Evolutionary conservation across 2,888 invertebrate genomes (phyloP), one percentile per base, ranked within the genome.

Genomic region (Coenonympha arcania): DNA sequence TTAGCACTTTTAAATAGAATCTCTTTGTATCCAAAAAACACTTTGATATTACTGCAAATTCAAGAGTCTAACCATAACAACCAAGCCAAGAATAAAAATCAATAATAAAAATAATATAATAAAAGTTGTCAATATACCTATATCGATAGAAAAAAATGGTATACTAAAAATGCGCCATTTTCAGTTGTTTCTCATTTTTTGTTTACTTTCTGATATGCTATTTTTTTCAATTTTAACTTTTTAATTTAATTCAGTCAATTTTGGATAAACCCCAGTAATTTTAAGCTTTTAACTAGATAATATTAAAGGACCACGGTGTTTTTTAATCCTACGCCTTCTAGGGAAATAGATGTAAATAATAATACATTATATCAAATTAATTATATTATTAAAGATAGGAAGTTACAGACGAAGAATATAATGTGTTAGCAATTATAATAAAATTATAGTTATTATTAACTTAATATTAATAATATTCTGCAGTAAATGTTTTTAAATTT

Each of bases 311-410:
- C 80, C 81, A 81, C 67, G 69, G 70, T 73, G 72, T 77, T 73
- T 72, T 74, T 68, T 68, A 72, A 75, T 73, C 68, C 71, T 76
- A 73, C 69, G 76, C 77, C 78, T 80, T 79, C 68, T 78, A 78
- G 73, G 69, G 16, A 37, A 31, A 50, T 53, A 52, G 41, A 50
- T 52, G 55, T 55, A 55, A 36, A 55, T 55, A 55, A 48, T 41
- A 39, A 37, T 41, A 41, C 28, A 22, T 26, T 46, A 52, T 50
- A 47, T 11, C 36, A 43, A 48, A 48, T 36, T 54, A 59, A 68
- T 61, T 66, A 15, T 16, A 15, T 6, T 22, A 37, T 15, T 15
- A 9, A 11, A 36, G 19, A 52, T 53, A 61, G 64, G 50, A 44
- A 24, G 22, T 55, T 52, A 44, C 37, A 41, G 36, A 41, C 33